phyloP scores from a whole-genome alignment of 2,888 invertebrate species.

The Ashinkailepas kermadecensis region DNA sequence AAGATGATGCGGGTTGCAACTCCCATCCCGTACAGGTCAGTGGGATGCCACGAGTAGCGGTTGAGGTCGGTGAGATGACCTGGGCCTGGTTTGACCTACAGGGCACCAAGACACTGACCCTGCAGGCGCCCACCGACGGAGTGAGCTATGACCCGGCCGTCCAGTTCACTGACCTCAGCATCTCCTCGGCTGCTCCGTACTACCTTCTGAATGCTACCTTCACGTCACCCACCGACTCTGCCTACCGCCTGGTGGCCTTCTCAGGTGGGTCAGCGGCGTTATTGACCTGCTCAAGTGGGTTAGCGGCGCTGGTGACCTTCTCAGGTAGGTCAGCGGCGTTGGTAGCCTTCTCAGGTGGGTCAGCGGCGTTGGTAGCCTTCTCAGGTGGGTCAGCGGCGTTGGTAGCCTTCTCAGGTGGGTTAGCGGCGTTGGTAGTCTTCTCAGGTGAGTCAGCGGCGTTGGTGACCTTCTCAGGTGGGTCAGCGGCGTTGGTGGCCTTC shows the following conservation, averaged over 20 bases:
- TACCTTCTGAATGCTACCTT: background rate
- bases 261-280: background rate
- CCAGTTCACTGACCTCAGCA: background rate
- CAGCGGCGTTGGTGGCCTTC: too few species aligned
- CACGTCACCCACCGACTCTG: background rate
- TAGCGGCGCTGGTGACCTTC: too few species aligned
- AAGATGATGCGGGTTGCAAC: too few species aligned
- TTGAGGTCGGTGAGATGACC: background rate
- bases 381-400: background rate
- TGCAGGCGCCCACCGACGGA: background rate
- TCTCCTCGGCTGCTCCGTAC: background rate
- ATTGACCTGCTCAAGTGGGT: too few species aligned
- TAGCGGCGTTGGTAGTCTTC: too few species aligned
- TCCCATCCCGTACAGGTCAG: too few species aligned
- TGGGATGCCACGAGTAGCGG: background rate
- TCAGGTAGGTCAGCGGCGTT: too few species aligned
- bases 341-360: too few species aligned
- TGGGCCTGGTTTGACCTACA: background rate
- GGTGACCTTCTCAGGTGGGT: background rate
- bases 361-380: background rate
- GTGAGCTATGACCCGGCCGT: background rate
- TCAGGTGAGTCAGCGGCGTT: background rate
- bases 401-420: too few species aligned
- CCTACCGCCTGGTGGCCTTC: background rate
- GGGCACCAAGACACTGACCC: background rate